phyloP scores from a whole-genome alignment of 1,140 invertebrate genomes.

The Anadara kagoshimensis region DNA sequence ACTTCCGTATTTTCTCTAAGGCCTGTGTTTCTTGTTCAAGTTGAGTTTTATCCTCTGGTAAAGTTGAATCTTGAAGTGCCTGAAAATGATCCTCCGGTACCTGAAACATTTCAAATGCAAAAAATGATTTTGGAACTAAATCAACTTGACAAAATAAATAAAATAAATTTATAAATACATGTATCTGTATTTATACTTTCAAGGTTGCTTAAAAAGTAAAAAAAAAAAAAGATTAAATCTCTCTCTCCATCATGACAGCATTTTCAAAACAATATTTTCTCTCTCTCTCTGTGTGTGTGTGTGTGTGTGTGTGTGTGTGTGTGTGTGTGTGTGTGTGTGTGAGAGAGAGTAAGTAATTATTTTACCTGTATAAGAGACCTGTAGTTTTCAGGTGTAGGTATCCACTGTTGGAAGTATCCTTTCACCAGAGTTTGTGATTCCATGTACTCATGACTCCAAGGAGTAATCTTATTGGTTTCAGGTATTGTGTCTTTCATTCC shows the following conservation, averaged over 20 bases:
- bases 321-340: not conserved
- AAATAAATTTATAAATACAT: too few relatives aligned
- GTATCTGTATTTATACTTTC: too few relatives aligned
- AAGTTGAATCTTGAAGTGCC: conserved; percentile 45
- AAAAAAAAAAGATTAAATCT: too few relatives aligned
- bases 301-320: too few relatives aligned
- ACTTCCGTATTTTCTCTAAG: conserved; percentile 92
- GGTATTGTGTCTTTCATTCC: conserved; percentile 27
- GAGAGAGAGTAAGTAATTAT: not conserved
- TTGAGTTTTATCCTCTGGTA: conserved; percentile 80
- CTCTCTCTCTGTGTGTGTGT: too few relatives aligned
- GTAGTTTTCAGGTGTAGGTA: conserved; percentile 64
- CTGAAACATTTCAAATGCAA: conserved; percentile 16
- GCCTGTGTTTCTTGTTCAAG: conserved; percentile 97
- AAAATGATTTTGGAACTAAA: too few relatives aligned
- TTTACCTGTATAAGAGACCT: conserved; percentile 50
- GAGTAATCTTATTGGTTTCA: conserved; percentile 48
- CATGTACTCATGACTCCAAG: conserved; percentile 47
- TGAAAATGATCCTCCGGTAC: conserved; percentile 56
- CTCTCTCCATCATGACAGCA: too few relatives aligned
- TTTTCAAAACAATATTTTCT: not conserved
- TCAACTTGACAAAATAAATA: too few relatives aligned
- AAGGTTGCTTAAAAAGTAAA: too few relatives aligned
- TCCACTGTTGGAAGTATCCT: conserved; percentile 68
- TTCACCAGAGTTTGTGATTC: conserved; percentile 61